Base-by-base conservation (phyloP, 2,888 invertebrate genomes). In the Dicranocentrus wangi region DNA sequence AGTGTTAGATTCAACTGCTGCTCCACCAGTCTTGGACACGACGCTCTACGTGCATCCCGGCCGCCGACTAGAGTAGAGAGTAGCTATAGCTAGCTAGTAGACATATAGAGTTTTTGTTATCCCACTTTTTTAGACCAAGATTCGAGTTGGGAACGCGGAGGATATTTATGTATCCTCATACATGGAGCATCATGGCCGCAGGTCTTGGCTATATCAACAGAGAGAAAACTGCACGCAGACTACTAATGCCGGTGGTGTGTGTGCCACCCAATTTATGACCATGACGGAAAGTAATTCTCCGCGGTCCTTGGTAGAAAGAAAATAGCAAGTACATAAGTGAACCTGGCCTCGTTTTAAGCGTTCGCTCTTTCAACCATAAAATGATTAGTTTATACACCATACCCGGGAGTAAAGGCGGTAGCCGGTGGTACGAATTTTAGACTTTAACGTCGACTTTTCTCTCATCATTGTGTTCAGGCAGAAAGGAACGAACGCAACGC, bases 201-300 rank as follows among this genome's bases (percentile, higher is more conserved):
- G 79, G 79, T 79, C 72, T 60, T 66, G 42, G 21, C 42, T 65
- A 63, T 63, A 65, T 53, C 53, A 17, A 66, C 39, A 53, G 51
- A 61, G 61, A 69, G 51, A 51, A 79, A 78, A 72, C 39, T 79
- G 72, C 66, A 79, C 58, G 60, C 68, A 79, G 72, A 79, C 79
- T 79, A 79, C 79, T 79, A 72, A 72, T 79, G 72, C 66, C 53
- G 58, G 39, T 58, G 42, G 70, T 70, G 58, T 71, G 77, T 78
- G 72, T 79, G 79, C 79, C 79, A 79, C 66, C 79, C 79, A 79
- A 79, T 79, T 79, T 79, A 79, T 79, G 79, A 79, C 79, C 79
- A 72, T 79, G 79, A 79, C 79, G 68, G 79, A 66, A 79, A 71
- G 61, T 65, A 71, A 79, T 71, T 79, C 72, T 72, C 65, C 42